Conservation (phyloP, 2,113 vertebrate genomes). For the Calidris pugnax region DNA sequence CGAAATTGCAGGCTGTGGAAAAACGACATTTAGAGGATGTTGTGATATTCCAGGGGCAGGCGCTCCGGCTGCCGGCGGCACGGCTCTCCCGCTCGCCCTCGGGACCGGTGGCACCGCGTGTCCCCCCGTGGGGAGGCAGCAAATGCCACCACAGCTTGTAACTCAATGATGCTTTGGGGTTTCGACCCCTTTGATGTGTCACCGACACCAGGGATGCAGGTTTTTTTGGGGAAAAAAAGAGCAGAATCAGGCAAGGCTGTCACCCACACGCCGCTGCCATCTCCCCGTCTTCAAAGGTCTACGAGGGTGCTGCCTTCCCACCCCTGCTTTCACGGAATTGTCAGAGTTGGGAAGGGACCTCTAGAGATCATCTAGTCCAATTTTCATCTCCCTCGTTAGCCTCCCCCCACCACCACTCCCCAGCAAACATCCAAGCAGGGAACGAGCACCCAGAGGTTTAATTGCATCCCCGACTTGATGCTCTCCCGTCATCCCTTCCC, state of each 20-base stretch:
- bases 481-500: neutral
- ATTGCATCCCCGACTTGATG: neutral
- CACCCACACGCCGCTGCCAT: neutral
- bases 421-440: neutral
- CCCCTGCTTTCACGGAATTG: no score
- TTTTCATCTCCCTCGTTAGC: slow-evolving; percentile 2
- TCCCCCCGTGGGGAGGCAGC: neutral
- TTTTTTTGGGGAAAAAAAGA: neutral
- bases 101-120: accelerated
- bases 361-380: no score
- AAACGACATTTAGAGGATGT: neutral
- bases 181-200: neutral
- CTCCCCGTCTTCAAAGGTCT: neutral
- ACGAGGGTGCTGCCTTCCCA: neutral
- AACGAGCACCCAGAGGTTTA: neutral
- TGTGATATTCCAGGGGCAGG: neutral
- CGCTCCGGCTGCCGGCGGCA: accelerated
- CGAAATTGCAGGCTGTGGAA: accelerated
- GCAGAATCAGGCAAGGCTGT: neutral
- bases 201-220: no score
- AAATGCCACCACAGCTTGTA: neutral
- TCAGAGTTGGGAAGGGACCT: no score
- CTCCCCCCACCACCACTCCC: neutral
- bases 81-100: accelerated
- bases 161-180: accelerated